Evolutionary conservation across 1,140 invertebrate species (phyloP).

Genomic region (Polyergus mexicanus): DNA sequence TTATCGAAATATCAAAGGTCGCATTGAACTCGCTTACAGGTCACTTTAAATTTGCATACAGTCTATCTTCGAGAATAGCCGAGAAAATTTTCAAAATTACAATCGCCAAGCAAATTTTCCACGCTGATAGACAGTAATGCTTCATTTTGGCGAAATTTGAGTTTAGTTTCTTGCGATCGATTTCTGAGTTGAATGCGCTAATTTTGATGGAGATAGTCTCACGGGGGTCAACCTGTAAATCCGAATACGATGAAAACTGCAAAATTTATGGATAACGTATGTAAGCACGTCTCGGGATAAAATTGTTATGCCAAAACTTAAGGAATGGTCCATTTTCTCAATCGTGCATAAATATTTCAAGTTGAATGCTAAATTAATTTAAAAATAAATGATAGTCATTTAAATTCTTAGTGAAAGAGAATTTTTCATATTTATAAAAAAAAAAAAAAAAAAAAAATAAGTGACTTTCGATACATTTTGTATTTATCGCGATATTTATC

Average conservation of each 20-base stretch:
- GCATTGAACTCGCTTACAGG: not conserved
- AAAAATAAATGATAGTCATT: not conserved
- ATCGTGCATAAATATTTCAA: slow-evolving; percentile 40
- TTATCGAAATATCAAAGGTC: slow-evolving; percentile 22
- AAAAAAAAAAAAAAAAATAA: not conserved
- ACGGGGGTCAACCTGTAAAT: slow-evolving; percentile 53
- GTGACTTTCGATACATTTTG: not conserved
- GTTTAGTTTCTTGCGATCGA: not conserved
- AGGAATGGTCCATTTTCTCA: not conserved
- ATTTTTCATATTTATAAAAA: not conserved
- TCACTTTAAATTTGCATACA: not conserved
- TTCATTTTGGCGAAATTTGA: not conserved
- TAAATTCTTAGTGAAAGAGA: not conserved
- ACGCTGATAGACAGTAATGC: not conserved
- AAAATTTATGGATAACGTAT: slow-evolving; percentile 38
- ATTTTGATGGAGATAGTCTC: slow-evolving; percentile 16
- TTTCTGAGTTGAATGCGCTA: not conserved
- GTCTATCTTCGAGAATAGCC: not conserved
- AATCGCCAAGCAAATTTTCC: slow-evolving; percentile 8
- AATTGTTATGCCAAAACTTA: slow-evolving; percentile 23
- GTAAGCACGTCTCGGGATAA: slow-evolving; percentile 39
- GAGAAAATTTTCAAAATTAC: slow-evolving; percentile 32
- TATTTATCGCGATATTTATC: not conserved
- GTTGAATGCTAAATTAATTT: not conserved
- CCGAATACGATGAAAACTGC: slow-evolving; percentile 41